Conservation (phyloP, 2,797 vertebrate species). For the Scolopax rusticola region DNA sequence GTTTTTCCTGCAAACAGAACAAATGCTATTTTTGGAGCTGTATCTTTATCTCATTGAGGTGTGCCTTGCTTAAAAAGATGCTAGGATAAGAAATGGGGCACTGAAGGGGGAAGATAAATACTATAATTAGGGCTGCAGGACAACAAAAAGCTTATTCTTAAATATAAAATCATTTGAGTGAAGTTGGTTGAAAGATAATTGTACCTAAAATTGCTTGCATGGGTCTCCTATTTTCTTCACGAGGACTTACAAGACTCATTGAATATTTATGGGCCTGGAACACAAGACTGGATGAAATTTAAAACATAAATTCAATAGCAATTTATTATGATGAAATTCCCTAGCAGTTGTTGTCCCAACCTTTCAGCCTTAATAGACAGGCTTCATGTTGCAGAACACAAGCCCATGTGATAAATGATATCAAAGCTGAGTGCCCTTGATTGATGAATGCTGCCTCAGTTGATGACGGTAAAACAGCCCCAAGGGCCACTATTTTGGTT, state of each 20-base stretch:
- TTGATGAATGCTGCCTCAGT: not conserved
- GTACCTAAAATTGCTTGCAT: slow-evolving; percentile 16
- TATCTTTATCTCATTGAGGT: not conserved
- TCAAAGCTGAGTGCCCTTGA: not conserved
- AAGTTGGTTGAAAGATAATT: slow-evolving; percentile 44
- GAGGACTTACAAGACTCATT: slow-evolving; percentile 29
- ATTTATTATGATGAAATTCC: not conserved
- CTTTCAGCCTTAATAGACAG: not conserved
- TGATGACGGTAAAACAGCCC: not conserved
- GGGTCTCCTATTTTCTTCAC: slow-evolving; percentile 42
- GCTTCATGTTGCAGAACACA: not conserved
- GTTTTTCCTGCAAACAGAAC: not conserved
- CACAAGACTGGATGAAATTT: not conserved
- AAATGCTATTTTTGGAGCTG: slow-evolving; percentile 21
- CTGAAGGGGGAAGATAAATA: slow-evolving; percentile 24
- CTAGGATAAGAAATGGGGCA: not conserved
- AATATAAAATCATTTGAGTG: slow-evolving; percentile 31
- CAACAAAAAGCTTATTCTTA: slow-evolving; percentile 56
- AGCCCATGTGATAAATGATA: not conserved
- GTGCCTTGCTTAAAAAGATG: not conserved
- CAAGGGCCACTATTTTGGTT: not conserved
- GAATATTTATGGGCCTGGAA: slow-evolving; percentile 55
- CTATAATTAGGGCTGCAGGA: slow-evolving; percentile 35
- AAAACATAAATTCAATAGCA: not conserved
- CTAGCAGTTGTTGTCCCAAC: slow-evolving; percentile 3